Conservation (phyloP, 2,888 invertebrate genomes). For the Pilophorus perplexus region DNA sequence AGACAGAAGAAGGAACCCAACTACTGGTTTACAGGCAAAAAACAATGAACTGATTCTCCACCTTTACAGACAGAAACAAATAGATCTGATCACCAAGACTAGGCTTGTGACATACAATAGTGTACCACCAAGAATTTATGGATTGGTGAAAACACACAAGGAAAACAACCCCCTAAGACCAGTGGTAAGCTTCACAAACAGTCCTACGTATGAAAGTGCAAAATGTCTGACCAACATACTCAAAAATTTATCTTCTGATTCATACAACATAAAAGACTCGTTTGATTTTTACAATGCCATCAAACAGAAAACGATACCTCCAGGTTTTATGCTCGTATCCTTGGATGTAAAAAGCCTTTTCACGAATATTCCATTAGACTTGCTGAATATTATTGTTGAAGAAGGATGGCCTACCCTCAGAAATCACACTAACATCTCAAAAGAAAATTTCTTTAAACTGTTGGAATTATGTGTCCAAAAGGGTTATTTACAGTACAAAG, state of each 20-base stretch:
- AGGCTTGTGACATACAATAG: slow-evolving; percentile 4
- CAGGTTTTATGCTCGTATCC: not conserved
- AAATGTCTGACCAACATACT: not conserved
- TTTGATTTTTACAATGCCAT: not conserved
- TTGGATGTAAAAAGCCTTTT: not conserved
- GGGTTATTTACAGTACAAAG: slow-evolving; percentile 5
- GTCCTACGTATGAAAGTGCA: slow-evolving; percentile 8
- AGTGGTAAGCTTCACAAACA: slow-evolving; percentile 1
- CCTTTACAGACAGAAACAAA: slow-evolving; percentile 8
- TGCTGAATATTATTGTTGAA: not conserved
- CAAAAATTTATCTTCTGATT: not conserved
- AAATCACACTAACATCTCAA: not conserved
- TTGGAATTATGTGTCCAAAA: not conserved
- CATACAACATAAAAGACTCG: not conserved
- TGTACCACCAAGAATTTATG: not conserved
- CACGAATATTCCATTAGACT: not conserved
- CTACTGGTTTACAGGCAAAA: not conserved
- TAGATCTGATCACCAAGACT: not conserved
- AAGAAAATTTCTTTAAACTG: no score
- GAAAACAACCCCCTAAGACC: not conserved
- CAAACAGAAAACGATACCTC: not conserved
- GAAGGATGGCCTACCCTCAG: not conserved
- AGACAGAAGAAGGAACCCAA: slow-evolving; percentile 1
- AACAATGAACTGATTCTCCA: not conserved
- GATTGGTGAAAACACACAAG: not conserved